Base-by-base conservation (phyloP, 2,888 invertebrate species). In the Lordiphosa andalusiaca region DNA sequence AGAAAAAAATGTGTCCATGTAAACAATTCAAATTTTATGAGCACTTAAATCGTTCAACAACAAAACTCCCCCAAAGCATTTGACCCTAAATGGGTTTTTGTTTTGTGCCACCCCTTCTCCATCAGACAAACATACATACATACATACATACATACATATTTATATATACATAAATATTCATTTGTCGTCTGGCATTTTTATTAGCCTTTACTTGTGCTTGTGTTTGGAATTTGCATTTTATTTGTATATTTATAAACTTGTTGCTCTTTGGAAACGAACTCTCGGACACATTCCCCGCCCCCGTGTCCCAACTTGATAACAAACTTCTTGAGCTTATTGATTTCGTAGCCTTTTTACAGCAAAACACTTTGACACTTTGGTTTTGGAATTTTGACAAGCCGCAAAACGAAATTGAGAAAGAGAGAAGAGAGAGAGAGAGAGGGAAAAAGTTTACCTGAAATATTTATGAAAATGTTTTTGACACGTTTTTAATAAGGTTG, bases 381-480 rank as follows among this genome's bases (percentile, higher is more conserved):
- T 61, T 56, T 73, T 76, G 77, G 71, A 81, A 77, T 63, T 74
- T 84, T 84, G 84, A 80, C 72, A 81, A 56, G 72, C 69, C 68
- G 60, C 67, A 62, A 64, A 51, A 21, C 35, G 47, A 9, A 38
- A 52, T 21, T 6, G 33, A 33, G 44, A 13, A 30, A 33, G 19
- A 10, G 33, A 13, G 6, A 16, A 33, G 44, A 13, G 13, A 33
- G 19, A 10, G 33, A 13, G 6, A 16, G n/a, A 44, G 33, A 16
- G 6, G 25, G 44, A 42, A 65, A 74, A 83, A 63, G 67, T 78
- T 82, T 63, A 69, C 60, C 78, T 76, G 75, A 74, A 82, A 72
- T 76, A 82, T 82, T 76, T 82, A 75, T 72, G 80, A 78, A 84
- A 80, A 84, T 80, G 78, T 84, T 84, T 77, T 67, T 80, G 78